Evolutionary conservation across 2,888 invertebrate genomes (phyloP).

Genomic region (Cancer borealis): DNA sequence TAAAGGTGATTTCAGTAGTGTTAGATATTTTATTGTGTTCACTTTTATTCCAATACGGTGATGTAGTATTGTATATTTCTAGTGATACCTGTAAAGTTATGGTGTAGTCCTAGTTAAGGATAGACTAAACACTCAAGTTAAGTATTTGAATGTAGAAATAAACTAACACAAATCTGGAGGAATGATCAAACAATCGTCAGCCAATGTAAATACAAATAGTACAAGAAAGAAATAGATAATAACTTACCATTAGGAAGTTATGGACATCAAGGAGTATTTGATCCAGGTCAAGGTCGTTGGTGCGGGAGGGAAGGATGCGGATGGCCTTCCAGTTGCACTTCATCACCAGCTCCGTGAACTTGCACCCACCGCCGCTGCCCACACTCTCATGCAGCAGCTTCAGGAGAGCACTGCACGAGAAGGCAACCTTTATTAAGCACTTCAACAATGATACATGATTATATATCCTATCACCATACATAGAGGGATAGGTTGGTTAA

Average conservation of each 20-base stretch:
- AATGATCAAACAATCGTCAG: too few relatives aligned
- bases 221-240: not conserved
- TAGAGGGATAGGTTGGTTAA: too few relatives aligned
- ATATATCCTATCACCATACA: not conserved
- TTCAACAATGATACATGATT: slow-evolving; percentile 50
- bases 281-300: slow-evolving; percentile 81
- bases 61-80: too few relatives aligned
- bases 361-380: slow-evolving; percentile 81
- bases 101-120: too few relatives aligned
- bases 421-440: not conserved
- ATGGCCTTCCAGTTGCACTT: slow-evolving; percentile 97
- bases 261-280: slow-evolving; percentile 88
- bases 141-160: too few relatives aligned
- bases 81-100: too few relatives aligned
- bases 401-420: slow-evolving; percentile 88
- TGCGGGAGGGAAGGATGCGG: slow-evolving; percentile 90
- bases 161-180: too few relatives aligned
- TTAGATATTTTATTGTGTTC: not conserved
- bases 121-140: too few relatives aligned
- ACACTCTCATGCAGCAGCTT: slow-evolving; percentile 93
- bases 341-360: slow-evolving; percentile 89
- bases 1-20: not conserved
- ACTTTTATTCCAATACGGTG: not conserved
- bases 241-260: slow-evolving; percentile 88
- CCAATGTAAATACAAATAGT: not conserved